Percentiles rank a stretch among this genome's conserved stretches.
phyloP scores from a whole-genome alignment of 1,140 invertebrate species.

The Bombus waltoni region DNA sequence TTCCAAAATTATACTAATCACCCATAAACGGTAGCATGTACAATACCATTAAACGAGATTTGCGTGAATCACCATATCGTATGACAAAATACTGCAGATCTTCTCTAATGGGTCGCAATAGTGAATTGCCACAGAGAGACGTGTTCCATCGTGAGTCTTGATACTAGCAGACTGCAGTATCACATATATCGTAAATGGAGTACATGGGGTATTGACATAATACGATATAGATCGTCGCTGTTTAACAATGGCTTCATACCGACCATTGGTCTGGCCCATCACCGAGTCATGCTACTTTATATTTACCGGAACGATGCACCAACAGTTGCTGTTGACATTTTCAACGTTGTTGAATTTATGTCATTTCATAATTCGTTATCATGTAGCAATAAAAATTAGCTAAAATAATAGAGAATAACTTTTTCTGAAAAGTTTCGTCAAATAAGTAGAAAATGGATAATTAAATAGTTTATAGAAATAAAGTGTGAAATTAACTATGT shows the following conservation, averaged over 20 bases:
- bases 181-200: conserved; percentile 7
- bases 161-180: conserved; percentile 12
- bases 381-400: neutral
- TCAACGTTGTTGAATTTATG: neutral
- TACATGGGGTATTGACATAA: conserved; percentile 12
- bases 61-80: neutral
- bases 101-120: neutral
- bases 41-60: neutral
- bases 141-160: neutral
- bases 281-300: conserved; percentile 2
- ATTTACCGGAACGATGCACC: neutral
- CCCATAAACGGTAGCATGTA: neutral
- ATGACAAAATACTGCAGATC: conserved; percentile 7
- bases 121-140: conserved; percentile 5
- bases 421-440: neutral
- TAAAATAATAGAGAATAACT: neutral
- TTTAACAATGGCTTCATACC: conserved; percentile 7
- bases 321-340: neutral
- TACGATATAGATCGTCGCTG: conserved; percentile 9
- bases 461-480: neutral
- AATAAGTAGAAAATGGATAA: neutral
- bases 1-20: neutral
- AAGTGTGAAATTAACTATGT: neutral
- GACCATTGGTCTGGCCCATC: neutral
- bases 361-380: neutral